Base-by-base conservation (phyloP, 2,888 invertebrate genomes). In the Trichogramma evanescens region DNA sequence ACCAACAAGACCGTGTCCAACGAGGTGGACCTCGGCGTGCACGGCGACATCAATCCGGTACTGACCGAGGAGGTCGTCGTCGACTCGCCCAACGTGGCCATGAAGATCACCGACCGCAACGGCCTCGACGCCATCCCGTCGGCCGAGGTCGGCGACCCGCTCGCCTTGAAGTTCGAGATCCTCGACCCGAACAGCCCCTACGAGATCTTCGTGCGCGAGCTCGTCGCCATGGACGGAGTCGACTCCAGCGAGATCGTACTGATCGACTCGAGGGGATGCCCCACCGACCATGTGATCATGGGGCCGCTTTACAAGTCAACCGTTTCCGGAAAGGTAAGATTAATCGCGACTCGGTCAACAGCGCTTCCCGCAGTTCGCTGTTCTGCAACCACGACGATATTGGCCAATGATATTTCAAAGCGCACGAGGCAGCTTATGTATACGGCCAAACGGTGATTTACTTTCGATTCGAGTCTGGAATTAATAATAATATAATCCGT, bases 1-100 rank as follows among this genome's bases (percentile, higher is more conserved):
- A 93, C 93, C 69, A 95, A 95, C 79, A 95, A 94, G 81, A 93
- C 92, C 57, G 93, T 95, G 49, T 89, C 93, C 61, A 95, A 94
- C 79, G 93, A 93, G 78, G 92, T 94, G 55, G 92, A 92, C 78
- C 83, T 92, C 66, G 91, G 91, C 66, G 93, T 95, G 58, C 89
- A 89, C 66, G 93, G 93, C 59, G 94, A 95, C 76, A 91, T 93
- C 72, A 85, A 87, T 74, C 89, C 90, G 56, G 90, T 90, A 54
- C 82, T 94, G 63, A 89, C 91, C 62, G 93, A 95, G 78, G 93
- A 93, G 79, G 93, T 92, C 56, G 89, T 91, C 71, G 95, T 95
- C 63, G 94, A 93, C 79, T 94, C 94, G 62, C 95, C 95, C 63
- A 95, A 94, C 80, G 94, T 95, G 62, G 89, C 93, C 45, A 95